Conservation (phyloP, 2,797 vertebrate species). For the Anabas testudineus region DNA sequence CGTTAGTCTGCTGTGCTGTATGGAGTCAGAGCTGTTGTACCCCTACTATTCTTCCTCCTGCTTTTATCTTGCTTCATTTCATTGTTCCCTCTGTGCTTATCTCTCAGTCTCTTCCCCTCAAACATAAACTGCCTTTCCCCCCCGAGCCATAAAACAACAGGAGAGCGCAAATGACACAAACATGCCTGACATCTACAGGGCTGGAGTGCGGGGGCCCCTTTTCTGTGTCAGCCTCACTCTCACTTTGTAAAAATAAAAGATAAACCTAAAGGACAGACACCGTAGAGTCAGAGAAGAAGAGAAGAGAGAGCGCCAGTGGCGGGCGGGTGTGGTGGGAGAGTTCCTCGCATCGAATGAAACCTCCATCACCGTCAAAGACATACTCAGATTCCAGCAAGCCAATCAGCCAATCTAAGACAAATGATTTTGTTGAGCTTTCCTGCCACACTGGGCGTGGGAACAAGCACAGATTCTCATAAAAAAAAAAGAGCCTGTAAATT, state of each 20-base stretch:
- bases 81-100: slow-evolving; percentile 46
- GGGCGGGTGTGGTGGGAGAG: slow-evolving; percentile 61
- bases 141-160: slow-evolving; percentile 60
- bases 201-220: slow-evolving; percentile 37
- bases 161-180: slow-evolving; percentile 66
- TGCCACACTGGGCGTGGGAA: slow-evolving; percentile 85
- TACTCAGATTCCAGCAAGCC: slow-evolving; percentile 75
- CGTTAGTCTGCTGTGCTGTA: slow-evolving; percentile 26
- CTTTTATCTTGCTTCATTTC: slow-evolving; percentile 64
- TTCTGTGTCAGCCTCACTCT: slow-evolving; percentile 52
- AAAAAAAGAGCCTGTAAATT: slow-evolving; percentile 78
- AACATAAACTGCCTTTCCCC: slow-evolving; percentile 43
- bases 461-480: slow-evolving; percentile 75
- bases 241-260: slow-evolving; percentile 65
- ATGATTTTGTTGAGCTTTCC: slow-evolving; percentile 77
- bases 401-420: slow-evolving; percentile 83
- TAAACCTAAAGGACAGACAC: slow-evolving; percentile 43
- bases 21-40: slow-evolving; percentile 11
- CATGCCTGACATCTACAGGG: slow-evolving; percentile 57
- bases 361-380: slow-evolving; percentile 70
- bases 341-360: slow-evolving; percentile 74
- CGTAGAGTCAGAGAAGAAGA: slow-evolving; percentile 24
- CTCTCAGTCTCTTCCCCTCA: slow-evolving; percentile 31
- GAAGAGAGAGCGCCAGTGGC: slow-evolving; percentile 21
- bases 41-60: slow-evolving; percentile 27